Base-by-base conservation (phyloP, 1,140 invertebrate species). In the Rhyzopertha dominica region DNA sequence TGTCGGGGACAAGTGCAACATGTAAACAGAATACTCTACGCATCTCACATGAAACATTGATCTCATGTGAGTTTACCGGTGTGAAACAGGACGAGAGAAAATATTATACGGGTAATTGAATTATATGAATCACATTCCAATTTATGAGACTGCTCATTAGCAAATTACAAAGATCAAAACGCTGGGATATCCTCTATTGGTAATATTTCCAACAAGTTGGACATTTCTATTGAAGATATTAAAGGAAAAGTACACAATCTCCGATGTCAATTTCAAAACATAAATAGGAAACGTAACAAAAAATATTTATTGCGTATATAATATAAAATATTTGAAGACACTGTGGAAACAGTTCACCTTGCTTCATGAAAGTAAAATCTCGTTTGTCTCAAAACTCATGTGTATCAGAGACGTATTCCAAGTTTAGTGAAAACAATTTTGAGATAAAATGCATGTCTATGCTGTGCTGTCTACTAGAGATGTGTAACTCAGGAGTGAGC, bases 71-170 rank as follows among this genome's bases (percentile, higher is more conserved):
- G n/a, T n/a, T n/a, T n/a, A n/a, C n/a, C n/a, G n/a, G n/a, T n/a
- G n/a, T n/a, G n/a, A n/a, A n/a, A n/a, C n/a, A n/a, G 34, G 34
- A 16, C 13, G 22, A 36, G 17, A 18, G 7, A 4, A 14, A 16
- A 19, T 8, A 36, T 31, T 19, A 16, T 16, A 5, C 5, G 14
- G 8, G 23, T 38, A 38, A 38, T 38, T 13, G 20, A 38, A 22
- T 23, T 24, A 23, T 38, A 38, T 23, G 36, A 38, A 38, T 25
- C 36, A 4, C 18, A 23, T 25, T 25, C 36, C 26, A 38, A 38
- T 24, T 38, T 38, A 13, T 38, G 20, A 8, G 10, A 38, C 5
- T 38, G 30, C 30, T 32, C 30, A 14, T 32, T 14, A 5, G 30
- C 9, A 13, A 32, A 32, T 7, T 38, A 24, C 13, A 22, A 24